These are phyloP conservation scores for Cotesia congregata DNA, from an alignment of 2,888 invertebrate species.

Conservation along the genomic window DNA sequence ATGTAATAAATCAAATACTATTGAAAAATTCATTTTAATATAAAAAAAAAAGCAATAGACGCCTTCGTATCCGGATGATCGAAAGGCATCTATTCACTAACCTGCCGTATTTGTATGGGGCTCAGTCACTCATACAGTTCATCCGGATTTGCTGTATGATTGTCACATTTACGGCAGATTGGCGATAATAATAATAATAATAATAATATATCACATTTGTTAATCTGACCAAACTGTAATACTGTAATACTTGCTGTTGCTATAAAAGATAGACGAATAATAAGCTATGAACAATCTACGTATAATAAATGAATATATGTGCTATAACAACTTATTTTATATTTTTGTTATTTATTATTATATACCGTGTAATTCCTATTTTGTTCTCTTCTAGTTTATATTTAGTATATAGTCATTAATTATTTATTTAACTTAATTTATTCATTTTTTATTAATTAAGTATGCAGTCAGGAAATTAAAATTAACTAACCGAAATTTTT, in stretches of 20 bases:
- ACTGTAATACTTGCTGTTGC: conserved; percentile 67
- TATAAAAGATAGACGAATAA: conserved; percentile 63
- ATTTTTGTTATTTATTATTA: conserved; percentile 19
- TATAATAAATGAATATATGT: conserved; percentile 70
- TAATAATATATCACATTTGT: conserved; percentile 56
- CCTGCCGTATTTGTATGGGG: conserved; percentile 72
- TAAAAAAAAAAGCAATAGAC: conserved; percentile 50
- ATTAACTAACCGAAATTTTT: no score
- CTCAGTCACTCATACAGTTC: conserved; percentile 73
- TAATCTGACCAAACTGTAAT: conserved; percentile 66
- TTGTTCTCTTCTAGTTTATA: conserved; percentile 6
- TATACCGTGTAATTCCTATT: conserved; percentile 34
- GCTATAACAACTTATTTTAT: conserved; percentile 53
- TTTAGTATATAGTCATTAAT: background rate
- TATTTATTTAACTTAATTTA: no score
- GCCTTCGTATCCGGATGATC: conserved; percentile 65
- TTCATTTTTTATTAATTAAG: no score
- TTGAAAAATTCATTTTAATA: conserved; percentile 33
- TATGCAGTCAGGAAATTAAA: no score
- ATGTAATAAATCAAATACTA: conserved; percentile 17
- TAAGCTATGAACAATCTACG: conserved; percentile 69
- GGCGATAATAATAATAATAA: conserved; percentile 44
- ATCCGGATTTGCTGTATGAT: conserved; percentile 69
- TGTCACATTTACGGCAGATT: conserved; percentile 63
- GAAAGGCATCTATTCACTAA: conserved; percentile 66